phyloP scores from a whole-genome alignment of 2,797 vertebrate species.

The Anguilla megastoma region DNA sequence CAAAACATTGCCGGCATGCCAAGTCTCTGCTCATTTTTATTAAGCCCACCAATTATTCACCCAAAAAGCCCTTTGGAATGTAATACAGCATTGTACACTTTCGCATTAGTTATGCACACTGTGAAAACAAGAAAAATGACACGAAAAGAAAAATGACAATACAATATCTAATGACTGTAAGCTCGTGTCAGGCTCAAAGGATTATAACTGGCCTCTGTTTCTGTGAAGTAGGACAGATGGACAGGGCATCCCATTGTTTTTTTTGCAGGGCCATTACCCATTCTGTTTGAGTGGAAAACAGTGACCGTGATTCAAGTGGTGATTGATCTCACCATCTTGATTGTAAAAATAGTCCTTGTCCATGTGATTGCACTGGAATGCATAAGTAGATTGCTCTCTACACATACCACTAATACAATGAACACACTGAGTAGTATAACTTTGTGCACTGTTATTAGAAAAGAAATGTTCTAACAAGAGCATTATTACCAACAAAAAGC shows the following conservation, averaged over 20 bases:
- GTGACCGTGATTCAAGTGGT: neutral
- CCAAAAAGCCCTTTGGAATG: neutral
- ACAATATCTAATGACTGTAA: neutral
- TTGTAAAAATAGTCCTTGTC: neutral
- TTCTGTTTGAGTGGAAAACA: neutral
- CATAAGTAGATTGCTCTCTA: neutral
- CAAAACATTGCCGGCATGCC: neutral
- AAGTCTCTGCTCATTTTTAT: neutral
- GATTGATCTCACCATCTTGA: neutral
- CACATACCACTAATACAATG: neutral
- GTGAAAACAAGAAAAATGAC: constrained; percentile 11
- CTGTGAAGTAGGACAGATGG: neutral
- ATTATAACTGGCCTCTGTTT: neutral
- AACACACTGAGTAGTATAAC: neutral
- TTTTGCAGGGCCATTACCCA: neutral
- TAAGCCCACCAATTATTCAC: constrained; percentile 1
- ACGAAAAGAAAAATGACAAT: neutral
- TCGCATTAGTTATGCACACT: constrained; percentile 20
- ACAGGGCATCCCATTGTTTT: neutral
- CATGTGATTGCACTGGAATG: neutral
- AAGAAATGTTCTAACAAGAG: neutral
- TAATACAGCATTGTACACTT: neutral
- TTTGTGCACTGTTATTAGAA: neutral
- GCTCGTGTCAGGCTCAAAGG: neutral
- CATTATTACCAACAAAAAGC: neutral